Evolutionary conservation across 2,797 vertebrate genomes (phyloP).

Genomic region (Jordanella pulchra): DNA sequence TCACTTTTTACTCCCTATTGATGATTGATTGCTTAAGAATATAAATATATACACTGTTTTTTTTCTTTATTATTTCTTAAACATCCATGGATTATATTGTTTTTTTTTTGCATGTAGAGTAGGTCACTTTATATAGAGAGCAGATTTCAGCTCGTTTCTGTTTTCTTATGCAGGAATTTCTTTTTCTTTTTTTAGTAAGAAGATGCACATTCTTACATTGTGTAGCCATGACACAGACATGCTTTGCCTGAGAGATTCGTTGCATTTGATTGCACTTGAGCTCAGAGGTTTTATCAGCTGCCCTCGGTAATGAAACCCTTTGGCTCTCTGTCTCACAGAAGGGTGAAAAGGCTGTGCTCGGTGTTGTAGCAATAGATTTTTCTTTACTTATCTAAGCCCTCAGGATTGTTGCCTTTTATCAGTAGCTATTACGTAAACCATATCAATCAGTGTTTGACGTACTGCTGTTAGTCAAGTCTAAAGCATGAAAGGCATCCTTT

Average conservation of each 20-base stretch:
- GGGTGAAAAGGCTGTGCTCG: conserved; percentile 46
- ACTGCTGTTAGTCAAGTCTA: conserved; percentile 16
- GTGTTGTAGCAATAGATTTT: conserved; percentile 49
- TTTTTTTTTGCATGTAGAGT: not conserved
- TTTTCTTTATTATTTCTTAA: not conserved
- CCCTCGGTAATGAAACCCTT: conserved; percentile 53
- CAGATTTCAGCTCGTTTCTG: not conserved
- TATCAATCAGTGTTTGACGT: conserved; percentile 38
- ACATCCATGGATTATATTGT: not conserved
- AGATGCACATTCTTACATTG: not conserved
- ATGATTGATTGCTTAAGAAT: too few relatives aligned
- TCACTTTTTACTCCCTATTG: too few relatives aligned
- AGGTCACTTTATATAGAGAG: not conserved
- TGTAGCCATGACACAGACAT: conserved; percentile 9
- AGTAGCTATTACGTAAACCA: conserved; percentile 45
- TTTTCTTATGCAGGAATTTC: not conserved
- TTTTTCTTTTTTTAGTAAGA: not conserved
- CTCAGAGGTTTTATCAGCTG: conserved; percentile 52
- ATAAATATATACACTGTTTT: too few relatives aligned
- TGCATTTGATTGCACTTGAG: conserved; percentile 48
- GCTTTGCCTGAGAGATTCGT: conserved; percentile 32
- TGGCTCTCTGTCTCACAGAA: conserved; percentile 37
- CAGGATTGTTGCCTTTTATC: conserved; percentile 53
- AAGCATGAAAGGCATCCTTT: conserved; percentile 4
- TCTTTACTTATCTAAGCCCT: conserved; percentile 51